These are phyloP conservation scores for Dicyrtoma fusca DNA, from an alignment of 2,888 invertebrate genomes.

Conservation along the genomic window DNA sequence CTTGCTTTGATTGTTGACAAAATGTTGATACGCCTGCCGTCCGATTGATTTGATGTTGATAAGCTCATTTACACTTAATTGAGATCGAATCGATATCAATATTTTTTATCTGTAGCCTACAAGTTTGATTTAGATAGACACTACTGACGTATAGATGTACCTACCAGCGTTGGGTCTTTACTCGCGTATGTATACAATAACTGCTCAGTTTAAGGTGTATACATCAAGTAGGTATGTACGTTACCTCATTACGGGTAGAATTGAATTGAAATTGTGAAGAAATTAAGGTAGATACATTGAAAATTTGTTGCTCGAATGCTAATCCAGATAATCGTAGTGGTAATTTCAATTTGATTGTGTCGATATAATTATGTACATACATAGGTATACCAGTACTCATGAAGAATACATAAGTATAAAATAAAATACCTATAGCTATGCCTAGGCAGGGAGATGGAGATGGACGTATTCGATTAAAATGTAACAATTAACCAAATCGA, in stretches of 20 bases:
- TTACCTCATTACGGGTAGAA: not conserved
- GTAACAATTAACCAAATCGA: conserved; percentile 28
- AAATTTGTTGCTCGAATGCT: not conserved
- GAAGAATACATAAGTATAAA: not conserved
- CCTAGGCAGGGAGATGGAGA: conserved; percentile 1
- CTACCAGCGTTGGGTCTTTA: no score
- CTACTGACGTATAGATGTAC: no score
- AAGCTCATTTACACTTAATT: conserved; percentile 30
- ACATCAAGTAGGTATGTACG: conserved; percentile 3
- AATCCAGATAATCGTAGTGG: no score
- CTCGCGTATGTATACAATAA: no score
- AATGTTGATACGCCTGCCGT: conserved; percentile 4
- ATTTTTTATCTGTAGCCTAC: not conserved
- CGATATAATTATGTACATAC: not conserved
- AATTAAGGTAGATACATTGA: not conserved
- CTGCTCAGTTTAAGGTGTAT: no score
- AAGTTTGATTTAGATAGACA: conserved; percentile 10
- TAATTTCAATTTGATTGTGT: no score
- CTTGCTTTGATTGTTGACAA: conserved; percentile 23
- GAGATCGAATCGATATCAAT: not conserved
- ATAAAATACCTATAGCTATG: not conserved
- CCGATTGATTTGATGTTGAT: conserved; percentile 30
- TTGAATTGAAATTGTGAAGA: conserved; percentile 8
- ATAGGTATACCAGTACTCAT: not conserved
- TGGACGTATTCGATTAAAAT: conserved; percentile 23